Evolutionary conservation across 2,797 vertebrate genomes (phyloP).

Genomic region (Ptychobarbus kaznakovi): DNA sequence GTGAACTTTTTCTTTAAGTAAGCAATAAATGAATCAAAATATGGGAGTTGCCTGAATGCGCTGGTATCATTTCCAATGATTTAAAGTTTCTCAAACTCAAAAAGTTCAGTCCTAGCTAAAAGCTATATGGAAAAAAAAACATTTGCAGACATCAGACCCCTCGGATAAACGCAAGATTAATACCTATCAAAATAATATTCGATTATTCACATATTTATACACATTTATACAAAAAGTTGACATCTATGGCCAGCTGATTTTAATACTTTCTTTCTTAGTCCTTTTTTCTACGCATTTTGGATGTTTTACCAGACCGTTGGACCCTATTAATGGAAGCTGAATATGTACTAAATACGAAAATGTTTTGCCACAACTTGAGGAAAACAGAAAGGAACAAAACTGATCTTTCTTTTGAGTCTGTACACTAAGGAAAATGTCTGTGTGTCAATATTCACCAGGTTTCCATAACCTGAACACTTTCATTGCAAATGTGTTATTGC

Average conservation of each 20-base stretch:
- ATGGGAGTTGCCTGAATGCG: conserved; percentile 10
- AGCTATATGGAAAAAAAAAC: conserved; percentile 36
- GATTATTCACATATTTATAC: conserved; percentile 69
- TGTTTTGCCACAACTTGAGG: conserved; percentile 29
- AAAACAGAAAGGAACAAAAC: conserved; percentile 29
- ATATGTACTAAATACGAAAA: conserved; percentile 30
- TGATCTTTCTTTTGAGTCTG: conserved; percentile 8
- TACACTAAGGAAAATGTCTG: conserved; percentile 23
- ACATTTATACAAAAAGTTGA: conserved; percentile 51
- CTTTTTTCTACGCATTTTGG: conserved; percentile 23
- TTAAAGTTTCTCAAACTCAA: conserved; percentile 17
- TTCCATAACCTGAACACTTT: conserved; percentile 17
- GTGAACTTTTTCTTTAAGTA: background rate
- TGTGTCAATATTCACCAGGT: conserved; percentile 3
- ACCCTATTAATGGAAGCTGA: conserved; percentile 45
- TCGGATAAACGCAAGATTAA: conserved; percentile 10
- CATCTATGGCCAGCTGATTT: conserved; percentile 24
- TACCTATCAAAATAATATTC: conserved; percentile 34
- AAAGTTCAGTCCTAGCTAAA: conserved; percentile 9
- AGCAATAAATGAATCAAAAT: background rate
- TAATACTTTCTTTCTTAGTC: conserved; percentile 21
- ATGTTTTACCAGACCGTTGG: conserved; percentile 51
- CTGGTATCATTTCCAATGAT: conserved; percentile 1
- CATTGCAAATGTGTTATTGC: conserved; percentile 25
- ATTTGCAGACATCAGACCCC: conserved; percentile 25